phyloP scores from a whole-genome alignment of 2,113 vertebrate species.

The Chaetorhynchus papuensis region DNA sequence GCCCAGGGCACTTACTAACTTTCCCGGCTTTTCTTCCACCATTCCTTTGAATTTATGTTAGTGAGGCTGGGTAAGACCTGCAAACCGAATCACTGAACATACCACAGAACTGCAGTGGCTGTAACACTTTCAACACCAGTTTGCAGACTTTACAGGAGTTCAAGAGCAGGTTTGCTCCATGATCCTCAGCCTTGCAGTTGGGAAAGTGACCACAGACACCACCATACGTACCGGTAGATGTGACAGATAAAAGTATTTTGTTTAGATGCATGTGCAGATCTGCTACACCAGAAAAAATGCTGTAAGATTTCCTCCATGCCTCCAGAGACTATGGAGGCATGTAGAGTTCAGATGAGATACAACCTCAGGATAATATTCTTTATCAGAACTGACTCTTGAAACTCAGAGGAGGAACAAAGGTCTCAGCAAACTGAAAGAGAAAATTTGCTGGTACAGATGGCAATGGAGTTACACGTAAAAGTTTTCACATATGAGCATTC shows the following conservation, averaged over 20 bases:
- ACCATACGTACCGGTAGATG: background rate
- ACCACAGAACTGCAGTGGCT: background rate
- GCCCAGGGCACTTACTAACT: background rate
- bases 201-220: background rate
- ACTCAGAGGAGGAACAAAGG: background rate
- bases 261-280: background rate
- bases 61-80: background rate
- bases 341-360: background rate
- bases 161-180: background rate
- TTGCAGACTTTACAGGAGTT: background rate
- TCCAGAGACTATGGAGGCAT: background rate
- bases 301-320: background rate
- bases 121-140: background rate
- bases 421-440: background rate
- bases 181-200: background rate
- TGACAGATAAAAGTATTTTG: background rate
- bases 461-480: background rate
- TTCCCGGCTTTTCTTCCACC: background rate
- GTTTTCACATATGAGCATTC: fast-evolving
- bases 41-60: background rate
- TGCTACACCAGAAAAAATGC: background rate
- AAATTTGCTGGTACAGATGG: background rate
- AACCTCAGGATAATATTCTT: background rate
- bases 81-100: fast-evolving
- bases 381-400: background rate